Evolutionary conservation across 2,888 invertebrate species (phyloP).

Genomic region (Caradrina clavipalpis): DNA sequence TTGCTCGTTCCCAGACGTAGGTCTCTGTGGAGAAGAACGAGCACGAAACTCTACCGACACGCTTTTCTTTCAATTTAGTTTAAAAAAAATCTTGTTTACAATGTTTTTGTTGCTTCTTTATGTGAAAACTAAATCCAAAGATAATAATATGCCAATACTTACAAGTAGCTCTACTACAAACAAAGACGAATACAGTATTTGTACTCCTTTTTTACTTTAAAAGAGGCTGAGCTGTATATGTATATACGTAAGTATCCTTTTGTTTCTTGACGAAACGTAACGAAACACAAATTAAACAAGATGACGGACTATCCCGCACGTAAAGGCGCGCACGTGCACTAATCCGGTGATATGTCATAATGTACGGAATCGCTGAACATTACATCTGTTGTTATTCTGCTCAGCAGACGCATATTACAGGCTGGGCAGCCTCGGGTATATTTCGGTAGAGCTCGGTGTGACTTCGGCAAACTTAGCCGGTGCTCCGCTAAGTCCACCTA

Average conservation of each 20-base stretch:
- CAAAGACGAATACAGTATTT: too few species aligned
- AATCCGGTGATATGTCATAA: slow-evolving; percentile 52
- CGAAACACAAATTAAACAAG: slow-evolving; percentile 5
- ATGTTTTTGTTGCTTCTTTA: too few species aligned
- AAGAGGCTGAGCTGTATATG: too few species aligned
- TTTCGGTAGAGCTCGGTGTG: slow-evolving; percentile 13
- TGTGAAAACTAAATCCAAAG: too few species aligned
- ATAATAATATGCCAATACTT: too few species aligned
- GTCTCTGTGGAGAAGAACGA: too few species aligned
- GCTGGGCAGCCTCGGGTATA: slow-evolving; percentile 20
- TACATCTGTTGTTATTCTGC: slow-evolving; percentile 55
- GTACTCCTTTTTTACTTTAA: too few species aligned
- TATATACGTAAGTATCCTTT: background rate
- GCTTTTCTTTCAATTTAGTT: too few species aligned
- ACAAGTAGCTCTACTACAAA: too few species aligned
- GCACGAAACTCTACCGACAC: too few species aligned
- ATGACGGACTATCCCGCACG: slow-evolving; percentile 31
- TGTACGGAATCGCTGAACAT: slow-evolving; percentile 57
- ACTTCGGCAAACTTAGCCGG: slow-evolving; percentile 16
- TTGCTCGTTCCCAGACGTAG: too few species aligned
- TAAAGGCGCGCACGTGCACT: slow-evolving; percentile 44
- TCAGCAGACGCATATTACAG: slow-evolving; percentile 52
- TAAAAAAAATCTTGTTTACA: too few species aligned
- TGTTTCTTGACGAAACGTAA: slow-evolving; percentile 1
- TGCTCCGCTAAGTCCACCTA: slow-evolving; percentile 18